phyloP scores from a whole-genome alignment of 2,797 vertebrate species.

The Parambassis ranga region DNA sequence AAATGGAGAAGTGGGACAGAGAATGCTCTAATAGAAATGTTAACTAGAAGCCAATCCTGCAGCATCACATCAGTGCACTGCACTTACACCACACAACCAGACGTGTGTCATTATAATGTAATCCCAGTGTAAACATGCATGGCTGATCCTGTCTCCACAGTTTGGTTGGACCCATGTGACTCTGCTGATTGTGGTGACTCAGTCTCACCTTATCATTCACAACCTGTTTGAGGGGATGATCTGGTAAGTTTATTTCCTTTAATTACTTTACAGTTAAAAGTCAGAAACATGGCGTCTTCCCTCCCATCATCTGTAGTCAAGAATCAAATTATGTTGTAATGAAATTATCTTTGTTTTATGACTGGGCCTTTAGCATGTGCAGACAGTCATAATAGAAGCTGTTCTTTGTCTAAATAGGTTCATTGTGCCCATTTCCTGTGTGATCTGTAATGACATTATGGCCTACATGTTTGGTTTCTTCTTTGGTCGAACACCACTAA shows the following conservation, averaged over 20 bases:
- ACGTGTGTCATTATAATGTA: neutral
- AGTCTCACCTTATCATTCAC: slow-evolving; percentile 98
- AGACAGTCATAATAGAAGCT: neutral
- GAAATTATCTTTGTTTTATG: neutral
- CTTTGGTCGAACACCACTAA: slow-evolving; percentile 96
- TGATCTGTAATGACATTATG: slow-evolving; percentile 99
- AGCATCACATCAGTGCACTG: neutral
- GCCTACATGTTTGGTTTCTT: slow-evolving; percentile 99
- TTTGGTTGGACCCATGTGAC: slow-evolving; percentile 99
- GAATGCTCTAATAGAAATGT: neutral
- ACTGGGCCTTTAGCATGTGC: neutral
- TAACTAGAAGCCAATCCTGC: neutral
- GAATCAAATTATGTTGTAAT: neutral
- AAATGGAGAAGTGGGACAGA: slow-evolving; percentile 14
- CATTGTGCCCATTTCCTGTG: slow-evolving; percentile 97
- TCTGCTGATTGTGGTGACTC: slow-evolving; percentile 95
- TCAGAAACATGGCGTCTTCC: neutral
- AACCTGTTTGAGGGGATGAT: slow-evolving; percentile 99
- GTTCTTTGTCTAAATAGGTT: slow-evolving; percentile 82
- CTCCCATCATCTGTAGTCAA: neutral
- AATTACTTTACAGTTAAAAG: neutral
- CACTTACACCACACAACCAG: no score
- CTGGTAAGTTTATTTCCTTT: slow-evolving; percentile 82
- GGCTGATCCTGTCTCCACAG: slow-evolving; percentile 66
- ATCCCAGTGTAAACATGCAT: neutral